Conservation (phyloP, 2,797 vertebrate genomes). For the Parotocinclus haroldoi region DNA sequence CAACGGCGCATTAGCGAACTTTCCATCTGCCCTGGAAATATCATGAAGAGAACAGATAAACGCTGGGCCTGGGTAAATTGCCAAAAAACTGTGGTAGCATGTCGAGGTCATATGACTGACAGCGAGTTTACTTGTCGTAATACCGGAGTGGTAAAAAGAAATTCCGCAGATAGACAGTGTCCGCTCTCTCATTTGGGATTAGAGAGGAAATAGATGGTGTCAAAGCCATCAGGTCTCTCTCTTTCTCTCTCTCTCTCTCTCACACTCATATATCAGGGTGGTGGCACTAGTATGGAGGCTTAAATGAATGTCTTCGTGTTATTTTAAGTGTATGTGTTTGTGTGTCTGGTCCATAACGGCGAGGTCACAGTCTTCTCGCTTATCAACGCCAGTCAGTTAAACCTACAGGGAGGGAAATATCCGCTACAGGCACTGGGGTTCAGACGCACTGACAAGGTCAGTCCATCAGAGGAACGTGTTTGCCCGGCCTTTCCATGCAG, state of each 20-base stretch:
- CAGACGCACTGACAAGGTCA: constrained; percentile 61
- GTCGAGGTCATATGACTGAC: constrained; percentile 24
- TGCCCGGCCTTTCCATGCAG: constrained; percentile 39
- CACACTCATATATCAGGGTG: constrained; percentile 4
- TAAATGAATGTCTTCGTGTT: constrained; percentile 19
- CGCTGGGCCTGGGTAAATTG: background rate
- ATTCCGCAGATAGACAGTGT: constrained; percentile 31
- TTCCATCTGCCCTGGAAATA: no score
- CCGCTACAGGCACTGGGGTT: constrained; percentile 52
- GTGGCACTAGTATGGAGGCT: constrained; percentile 2
- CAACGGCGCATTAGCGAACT: no score
- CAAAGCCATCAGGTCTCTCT: constrained; percentile 48
- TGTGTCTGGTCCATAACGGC: constrained; percentile 58
- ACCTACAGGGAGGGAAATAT: constrained; percentile 52
- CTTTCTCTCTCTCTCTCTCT: constrained; percentile 8
- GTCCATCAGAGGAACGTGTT: constrained; percentile 51
- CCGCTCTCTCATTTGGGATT: constrained; percentile 56
- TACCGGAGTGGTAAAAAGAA: constrained; percentile 21
- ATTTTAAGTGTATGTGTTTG: constrained; percentile 11
- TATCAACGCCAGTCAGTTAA: constrained; percentile 64
- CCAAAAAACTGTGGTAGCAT: background rate
- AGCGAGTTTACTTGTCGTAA: constrained; percentile 22
- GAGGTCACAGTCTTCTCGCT: constrained; percentile 63
- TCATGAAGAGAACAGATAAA: no score
- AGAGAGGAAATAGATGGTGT: constrained; percentile 61